A percentile compares a stretch with the other conserved stretches of the same genome.
Conservation (phyloP, 1,140 invertebrate genomes). For the Himalopsyche phryganea region DNA sequence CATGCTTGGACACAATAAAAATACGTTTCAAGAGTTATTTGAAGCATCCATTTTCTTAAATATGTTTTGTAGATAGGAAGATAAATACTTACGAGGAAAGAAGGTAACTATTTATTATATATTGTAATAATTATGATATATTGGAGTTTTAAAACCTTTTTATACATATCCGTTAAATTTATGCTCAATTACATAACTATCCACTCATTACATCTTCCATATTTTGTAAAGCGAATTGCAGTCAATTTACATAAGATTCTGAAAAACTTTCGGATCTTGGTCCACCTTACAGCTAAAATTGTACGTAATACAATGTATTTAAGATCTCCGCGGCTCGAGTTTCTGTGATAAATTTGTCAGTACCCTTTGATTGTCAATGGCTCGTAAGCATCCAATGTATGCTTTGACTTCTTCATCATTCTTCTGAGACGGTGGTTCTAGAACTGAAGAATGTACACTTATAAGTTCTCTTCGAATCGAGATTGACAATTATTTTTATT, state of each 20-base stretch:
- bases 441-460: slow-evolving; percentile 43
- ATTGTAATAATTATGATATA: too few species aligned
- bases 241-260: slow-evolving; percentile 17
- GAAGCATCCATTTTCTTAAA: too few species aligned
- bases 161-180: neutral
- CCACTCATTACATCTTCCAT: neutral
- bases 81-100: too few species aligned
- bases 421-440: slow-evolving; percentile 65
- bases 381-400: slow-evolving; percentile 65
- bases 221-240: neutral
- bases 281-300: slow-evolving; percentile 10
- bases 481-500: neutral
- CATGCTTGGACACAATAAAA: too few species aligned
- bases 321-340: slow-evolving; percentile 55
- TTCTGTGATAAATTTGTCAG: slow-evolving; percentile 72
- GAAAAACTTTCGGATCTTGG: slow-evolving; percentile 18
- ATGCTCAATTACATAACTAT: neutral
- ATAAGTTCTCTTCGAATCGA: neutral
- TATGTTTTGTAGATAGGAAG: too few species aligned
- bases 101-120: too few species aligned
- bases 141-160: too few species aligned
- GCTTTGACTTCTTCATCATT: slow-evolving; percentile 63
- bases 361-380: slow-evolving; percentile 75
- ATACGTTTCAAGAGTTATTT: too few species aligned
- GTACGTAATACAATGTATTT: slow-evolving; percentile 9